Base-by-base conservation (phyloP, 2,888 invertebrate genomes). In the Acronicta leporina region DNA sequence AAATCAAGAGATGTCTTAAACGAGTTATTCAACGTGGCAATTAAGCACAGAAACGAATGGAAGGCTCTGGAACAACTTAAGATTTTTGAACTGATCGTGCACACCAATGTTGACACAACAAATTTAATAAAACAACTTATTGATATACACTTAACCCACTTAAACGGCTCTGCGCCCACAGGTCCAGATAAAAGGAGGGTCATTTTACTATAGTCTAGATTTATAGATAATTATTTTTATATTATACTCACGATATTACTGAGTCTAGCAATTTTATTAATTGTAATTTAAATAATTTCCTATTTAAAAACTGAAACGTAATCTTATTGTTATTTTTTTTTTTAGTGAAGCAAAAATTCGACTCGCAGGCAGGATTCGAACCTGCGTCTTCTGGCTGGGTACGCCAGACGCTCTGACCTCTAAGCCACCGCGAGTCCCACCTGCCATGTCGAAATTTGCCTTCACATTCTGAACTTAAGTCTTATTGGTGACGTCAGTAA, bases 31-130 rank as follows among this genome's bases (percentile, higher is more conserved):
- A 92, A 91, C 46, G 85, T 92, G 0, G 92, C 92, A 0, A 81
- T 92, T 11, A 92, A 87, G 52, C 91, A 93, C 42, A 85, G 87
- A 58, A 87, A 90, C 2, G 86, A 91, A 59, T 93, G 92, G 90
- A 89, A 86, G 61, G 88, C 90, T 8, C 55, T 92, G 41, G 92
- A 93, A 64, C 90, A 92, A 72, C 66, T 93, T 55, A 92, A 92
- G 58, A 86, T 92, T 6, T 92, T 91, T 53, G 93, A 93, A 68
- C 68, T 92, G 7, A 90, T 93, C 1, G 87, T 92, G 1, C 91
- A 92, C 38, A 91, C 92, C 0, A 92, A 92, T 60, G 88, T 92
- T 1, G 92, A 93, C 16, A 89, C 87, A 0, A 88, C 87, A 0
- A 87, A 92, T 61, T 76, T 91, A 15, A 84, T 93, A 0, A 77